Evolutionary conservation across 2,888 invertebrate genomes (phyloP), one percentile per base, ranked within the genome.

Genomic region (Synergus laeviventris): DNA sequence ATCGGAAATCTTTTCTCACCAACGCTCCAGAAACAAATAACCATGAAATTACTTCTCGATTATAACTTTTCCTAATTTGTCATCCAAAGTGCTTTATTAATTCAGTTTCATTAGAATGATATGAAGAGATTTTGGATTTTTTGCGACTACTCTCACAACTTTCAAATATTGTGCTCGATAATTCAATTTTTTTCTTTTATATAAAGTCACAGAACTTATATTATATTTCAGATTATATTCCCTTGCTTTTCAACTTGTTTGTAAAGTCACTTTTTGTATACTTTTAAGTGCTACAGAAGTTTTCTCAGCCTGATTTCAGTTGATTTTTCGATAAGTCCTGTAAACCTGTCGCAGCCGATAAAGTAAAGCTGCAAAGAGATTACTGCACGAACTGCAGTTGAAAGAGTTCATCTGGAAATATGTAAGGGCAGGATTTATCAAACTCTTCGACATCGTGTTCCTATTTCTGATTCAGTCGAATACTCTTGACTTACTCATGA

Each of bases 1-100:
- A 66, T 45, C 42, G 45, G 66, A 45, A 66, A 66, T 45, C n/a
- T 66, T 42, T 45, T 66, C 66, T 45, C 66, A 31, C 16, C 16
- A 14, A 66, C 66, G 24, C 11, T 45, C 9, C 42, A 16, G 45
- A 21, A 42, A 66, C 45, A 24, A 66, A 66, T 31, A 45, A 45
- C 45, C 31, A 24, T 11, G n/a, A 66, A 66, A 66, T 66, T 42
- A 24, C 45, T 31, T 45, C 21, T 21, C 3, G 9, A 18, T 18
- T 21, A 12, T 42, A 42, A 24, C 16, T 38, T 42, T 24, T 66
- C 2, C 45, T 45, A 3, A 24, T 45, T 42, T 1, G 16, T 66
- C 18, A 11, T 1, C 2, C 18, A 11, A 54, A 18, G 16, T 18
- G 2, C 11, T 54, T 18, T 3, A 18, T 31, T 0, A 31, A 31